Base-by-base conservation (phyloP, 2,888 invertebrate genomes). In the Zeuzera pyrina region DNA sequence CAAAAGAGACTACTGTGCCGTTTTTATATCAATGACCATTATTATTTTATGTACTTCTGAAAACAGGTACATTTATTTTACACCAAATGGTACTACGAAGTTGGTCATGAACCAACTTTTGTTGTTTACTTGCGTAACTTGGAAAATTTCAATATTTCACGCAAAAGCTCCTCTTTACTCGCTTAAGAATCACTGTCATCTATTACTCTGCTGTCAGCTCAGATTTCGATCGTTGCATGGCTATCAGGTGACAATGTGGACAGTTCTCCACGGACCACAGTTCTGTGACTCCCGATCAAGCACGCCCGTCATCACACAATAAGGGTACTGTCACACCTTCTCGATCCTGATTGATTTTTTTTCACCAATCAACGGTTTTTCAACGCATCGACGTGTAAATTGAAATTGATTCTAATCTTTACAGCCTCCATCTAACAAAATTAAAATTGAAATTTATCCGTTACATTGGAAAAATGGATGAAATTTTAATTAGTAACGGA, bases 311-410 rank as follows among this genome's bases (percentile, higher is more conserved):
- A 55, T 34, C 38, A 38, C 38, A 83, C 78, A 83, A 83, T 64
- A 47, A 46, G 23, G 37, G n/a, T 36, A 51, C 72, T 81, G 83
- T 79, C 83, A 76, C 72, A 66, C 62, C 50, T 57, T 41, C 47
- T 55, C 66, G 57, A 57, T 65, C 74, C 77, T 77, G 78, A 81
- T 79, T 77, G 77, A 81, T 79, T 81, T 81, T n/a, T n/a, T 76
- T 76, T 78, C 57, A 55, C 51, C 45, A 45, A 48, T 31, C 37
- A 29, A 21, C 41, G 47, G 54, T 61, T 67, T 66, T 73, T 66
- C 46, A 49, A 55, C 50, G 59, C 50, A 54, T 45, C 47, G 39
- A 25, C 41, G 43, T 54, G 57, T 66, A 73, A 72, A 78, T 76
- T 74, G 71, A 77, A 76, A 77, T 64, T 52, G 62, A 69, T 64